Evolutionary conservation across 23 tunicate genomes (phyloP).

Genomic region (Ciona savignyi): DNA sequence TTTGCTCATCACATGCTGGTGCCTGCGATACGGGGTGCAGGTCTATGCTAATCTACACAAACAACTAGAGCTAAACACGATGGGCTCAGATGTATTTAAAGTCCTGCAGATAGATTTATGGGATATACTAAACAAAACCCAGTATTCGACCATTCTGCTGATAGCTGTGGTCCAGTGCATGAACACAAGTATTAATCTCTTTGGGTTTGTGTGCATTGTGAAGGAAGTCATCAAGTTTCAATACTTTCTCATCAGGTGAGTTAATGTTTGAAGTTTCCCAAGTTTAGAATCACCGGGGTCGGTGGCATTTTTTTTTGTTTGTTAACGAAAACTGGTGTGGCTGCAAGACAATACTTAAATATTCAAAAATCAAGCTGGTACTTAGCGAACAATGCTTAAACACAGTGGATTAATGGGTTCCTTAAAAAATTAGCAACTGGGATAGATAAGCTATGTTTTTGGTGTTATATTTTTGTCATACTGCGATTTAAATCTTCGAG

Average conservation of each 20-base stretch:
- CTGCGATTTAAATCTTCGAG: too few relatives aligned
- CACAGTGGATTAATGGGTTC: too few relatives aligned
- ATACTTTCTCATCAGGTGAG: constrained; percentile 47
- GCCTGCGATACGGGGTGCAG: constrained; percentile 33
- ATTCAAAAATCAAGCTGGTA: too few relatives aligned
- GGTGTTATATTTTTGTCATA: too few relatives aligned
- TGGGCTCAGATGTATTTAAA: constrained; percentile 11
- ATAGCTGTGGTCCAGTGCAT: constrained; percentile 37
- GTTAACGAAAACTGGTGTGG: too few relatives aligned
- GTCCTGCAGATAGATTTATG: constrained; percentile 1
- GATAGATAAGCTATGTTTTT: too few relatives aligned
- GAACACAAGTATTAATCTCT: constrained; percentile 55
- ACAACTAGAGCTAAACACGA: neutral
- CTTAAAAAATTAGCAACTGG: too few relatives aligned
- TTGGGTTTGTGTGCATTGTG: constrained; percentile 56
- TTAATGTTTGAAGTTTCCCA: neutral
- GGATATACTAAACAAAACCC: neutral
- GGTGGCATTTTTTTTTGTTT: too few relatives aligned
- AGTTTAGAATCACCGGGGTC: too few relatives aligned
- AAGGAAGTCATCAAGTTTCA: constrained; percentile 39
- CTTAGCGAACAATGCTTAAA: too few relatives aligned
- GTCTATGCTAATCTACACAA: constrained; percentile 16
- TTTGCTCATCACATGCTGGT: constrained; percentile 40
- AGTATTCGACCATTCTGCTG: neutral
- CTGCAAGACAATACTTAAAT: too few relatives aligned